Base-by-base conservation (phyloP, 1,140 invertebrate species). In the Gryllus bimaculatus region DNA sequence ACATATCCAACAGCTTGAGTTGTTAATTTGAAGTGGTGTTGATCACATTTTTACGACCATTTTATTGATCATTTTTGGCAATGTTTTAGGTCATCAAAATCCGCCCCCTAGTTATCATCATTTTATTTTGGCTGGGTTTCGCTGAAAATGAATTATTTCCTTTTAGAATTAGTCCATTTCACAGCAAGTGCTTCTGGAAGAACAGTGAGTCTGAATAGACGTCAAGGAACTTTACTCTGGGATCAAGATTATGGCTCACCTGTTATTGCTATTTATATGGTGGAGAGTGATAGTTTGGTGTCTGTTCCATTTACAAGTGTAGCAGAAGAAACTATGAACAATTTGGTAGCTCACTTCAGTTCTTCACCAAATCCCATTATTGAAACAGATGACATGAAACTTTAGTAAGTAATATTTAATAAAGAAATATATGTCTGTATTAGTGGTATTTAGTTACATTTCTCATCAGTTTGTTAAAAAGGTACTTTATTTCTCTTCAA, bases 291-390 rank as follows among this genome's bases (percentile, higher is more conserved):
- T 74, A 94, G 93, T 6, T 89, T 98, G 48, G 88, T 96, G 54
- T 91, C 93, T 74, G 89, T 98, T 73, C 96, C 96, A 6, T 98
- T 98, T 84, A 95, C 94, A 10, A 95, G 93, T 76, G 91, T 99
- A 49, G 95, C 95, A 0, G 92, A 95, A 81, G 93, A 95, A 82
- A 95, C 95, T 0, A 87, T 97, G 49, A 89, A 92, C 79, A 90
- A 93, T 81, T 89, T 96, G 8, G 86, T 92, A 81, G 88, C 91
- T 81, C 90, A 90, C 81, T 90, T 90, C 1, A 88, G 88, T 8
- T 74, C 75, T 66, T 78, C 78, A n/a, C 8, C 39, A 73, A 48
- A 73, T 10, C 78, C 74, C 81, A 82, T 77, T 82, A 79, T 39
- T 77, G 79, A 90, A 83, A 89, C 90, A 15, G 91, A 89, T 76